Percentiles rank a stretch among this genome's conserved stretches.
These are phyloP conservation scores for Rousettus madagascariensis DNA, from an alignment of 2,797 vertebrate species.

Conservation along the genomic window DNA sequence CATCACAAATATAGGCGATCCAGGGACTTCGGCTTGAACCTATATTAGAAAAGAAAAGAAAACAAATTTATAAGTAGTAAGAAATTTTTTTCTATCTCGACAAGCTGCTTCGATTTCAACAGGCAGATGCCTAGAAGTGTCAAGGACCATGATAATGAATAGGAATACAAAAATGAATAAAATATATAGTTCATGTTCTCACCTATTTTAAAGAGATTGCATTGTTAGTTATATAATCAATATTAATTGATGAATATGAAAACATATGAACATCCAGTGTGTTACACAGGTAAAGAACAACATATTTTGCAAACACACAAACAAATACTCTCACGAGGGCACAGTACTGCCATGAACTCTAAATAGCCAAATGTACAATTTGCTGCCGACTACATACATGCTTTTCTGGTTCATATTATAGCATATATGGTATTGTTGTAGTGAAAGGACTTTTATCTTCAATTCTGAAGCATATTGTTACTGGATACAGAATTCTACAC, in stretches of 20 bases:
- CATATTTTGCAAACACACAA: constrained; percentile 53
- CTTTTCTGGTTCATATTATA: background rate
- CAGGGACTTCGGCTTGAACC: constrained; percentile 89
- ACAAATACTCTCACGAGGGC: constrained; percentile 34
- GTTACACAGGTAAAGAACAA: constrained; percentile 59
- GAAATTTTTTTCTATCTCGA: background rate
- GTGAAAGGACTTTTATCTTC: constrained; percentile 38
- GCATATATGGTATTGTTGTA: background rate
- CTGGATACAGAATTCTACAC: background rate
- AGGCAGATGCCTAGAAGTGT: constrained; percentile 40
- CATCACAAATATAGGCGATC: constrained; percentile 94
- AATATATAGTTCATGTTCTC: background rate
- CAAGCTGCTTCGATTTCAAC: constrained; percentile 58
- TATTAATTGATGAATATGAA: constrained; percentile 44
- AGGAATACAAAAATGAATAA: constrained; percentile 31
- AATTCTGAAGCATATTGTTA: background rate
- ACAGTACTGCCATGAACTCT: constrained; percentile 12
- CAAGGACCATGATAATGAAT: constrained; percentile 8
- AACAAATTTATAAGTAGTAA: background rate
- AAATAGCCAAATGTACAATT: background rate
- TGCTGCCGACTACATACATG: background rate
- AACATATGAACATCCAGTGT: constrained; percentile 40
- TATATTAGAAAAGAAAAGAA: constrained; percentile 57
- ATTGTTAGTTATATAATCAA: constrained; percentile 52
- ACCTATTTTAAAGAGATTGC: background rate